Conservation (phyloP, 2,113 vertebrate genomes). For the Forbesichthys agassizii region DNA sequence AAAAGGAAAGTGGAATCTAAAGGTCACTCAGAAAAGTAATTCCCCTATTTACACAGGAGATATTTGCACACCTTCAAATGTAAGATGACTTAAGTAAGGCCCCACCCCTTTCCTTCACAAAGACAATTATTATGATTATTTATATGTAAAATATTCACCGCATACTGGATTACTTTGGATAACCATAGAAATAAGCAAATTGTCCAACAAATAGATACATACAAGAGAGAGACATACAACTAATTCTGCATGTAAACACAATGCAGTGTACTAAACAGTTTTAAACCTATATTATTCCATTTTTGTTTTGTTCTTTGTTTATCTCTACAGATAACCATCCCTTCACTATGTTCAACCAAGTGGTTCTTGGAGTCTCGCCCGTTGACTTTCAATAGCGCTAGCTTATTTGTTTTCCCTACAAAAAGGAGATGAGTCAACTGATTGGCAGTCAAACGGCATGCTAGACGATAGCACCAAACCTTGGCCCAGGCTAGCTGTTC, state of each 20-base stretch:
- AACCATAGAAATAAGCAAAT: constrained; percentile 1
- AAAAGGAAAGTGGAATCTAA: neutral
- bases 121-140: neutral
- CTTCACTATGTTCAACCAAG: constrained; percentile 36
- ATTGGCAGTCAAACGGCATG: constrained; percentile 53
- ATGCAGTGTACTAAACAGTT: too few relatives aligned
- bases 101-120: too few relatives aligned
- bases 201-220: too few relatives aligned
- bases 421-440: constrained; percentile 56
- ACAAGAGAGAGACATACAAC: too few relatives aligned
- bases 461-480: constrained; percentile 49
- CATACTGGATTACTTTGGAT: neutral
- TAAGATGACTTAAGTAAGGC: neutral
- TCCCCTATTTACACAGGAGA: neutral
- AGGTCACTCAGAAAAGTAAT: neutral
- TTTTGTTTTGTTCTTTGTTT: constrained; percentile 34
- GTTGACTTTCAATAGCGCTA: constrained; percentile 45
- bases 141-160: neutral
- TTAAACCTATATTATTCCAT: neutral
- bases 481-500: constrained; percentile 44
- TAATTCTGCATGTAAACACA: too few relatives aligned
- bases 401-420: constrained; percentile 58
- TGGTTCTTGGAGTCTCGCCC: constrained; percentile 41
- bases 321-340: neutral
- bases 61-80: neutral